Evolutionary conservation across 2,113 vertebrate species (phyloP).

Genomic region (Forbesichthys papilliferus): DNA sequence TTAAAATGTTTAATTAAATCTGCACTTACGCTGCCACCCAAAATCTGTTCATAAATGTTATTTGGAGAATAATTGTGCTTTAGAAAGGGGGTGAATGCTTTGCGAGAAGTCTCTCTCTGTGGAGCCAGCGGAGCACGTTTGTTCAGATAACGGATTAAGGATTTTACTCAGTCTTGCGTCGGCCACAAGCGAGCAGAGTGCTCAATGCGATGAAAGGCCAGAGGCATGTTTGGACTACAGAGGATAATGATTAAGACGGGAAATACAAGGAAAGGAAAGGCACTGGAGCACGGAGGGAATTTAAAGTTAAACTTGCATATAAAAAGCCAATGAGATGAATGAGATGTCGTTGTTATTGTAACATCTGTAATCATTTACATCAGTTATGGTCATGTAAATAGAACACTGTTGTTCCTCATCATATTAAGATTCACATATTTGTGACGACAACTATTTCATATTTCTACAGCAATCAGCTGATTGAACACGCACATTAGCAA

Average conservation of each 20-base stretch:
- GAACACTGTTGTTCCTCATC: conserved; percentile 3
- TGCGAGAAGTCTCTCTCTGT: not conserved
- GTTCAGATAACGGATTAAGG: conserved; percentile 24
- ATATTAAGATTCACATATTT: conserved; percentile 4
- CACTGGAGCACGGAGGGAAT: not conserved
- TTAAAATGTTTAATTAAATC: conserved; percentile 9
- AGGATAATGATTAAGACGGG: not conserved
- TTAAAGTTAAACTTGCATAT: not conserved
- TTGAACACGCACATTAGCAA: not conserved
- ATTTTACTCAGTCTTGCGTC: not conserved
- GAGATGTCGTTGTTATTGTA: not conserved
- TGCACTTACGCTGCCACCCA: not conserved
- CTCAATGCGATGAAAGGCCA: not conserved
- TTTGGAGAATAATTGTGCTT: conserved; percentile 11
- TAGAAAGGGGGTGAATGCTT: not conserved
- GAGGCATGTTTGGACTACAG: not conserved
- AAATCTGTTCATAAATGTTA: not conserved
- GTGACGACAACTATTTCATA: not conserved
- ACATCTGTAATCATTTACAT: not conserved
- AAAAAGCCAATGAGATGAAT: conserved; percentile 7
- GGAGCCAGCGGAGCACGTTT: conserved; percentile 9
- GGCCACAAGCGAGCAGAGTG: not conserved
- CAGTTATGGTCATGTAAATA: not conserved
- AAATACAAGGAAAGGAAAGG: conserved; percentile 1
- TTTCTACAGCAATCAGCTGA: not conserved